A percentile compares a stretch with the other conserved stretches of the same genome.
These are phyloP conservation scores for Leptopterna dolabrata DNA, from an alignment of 2,888 invertebrate species.

Conservation along the genomic window DNA sequence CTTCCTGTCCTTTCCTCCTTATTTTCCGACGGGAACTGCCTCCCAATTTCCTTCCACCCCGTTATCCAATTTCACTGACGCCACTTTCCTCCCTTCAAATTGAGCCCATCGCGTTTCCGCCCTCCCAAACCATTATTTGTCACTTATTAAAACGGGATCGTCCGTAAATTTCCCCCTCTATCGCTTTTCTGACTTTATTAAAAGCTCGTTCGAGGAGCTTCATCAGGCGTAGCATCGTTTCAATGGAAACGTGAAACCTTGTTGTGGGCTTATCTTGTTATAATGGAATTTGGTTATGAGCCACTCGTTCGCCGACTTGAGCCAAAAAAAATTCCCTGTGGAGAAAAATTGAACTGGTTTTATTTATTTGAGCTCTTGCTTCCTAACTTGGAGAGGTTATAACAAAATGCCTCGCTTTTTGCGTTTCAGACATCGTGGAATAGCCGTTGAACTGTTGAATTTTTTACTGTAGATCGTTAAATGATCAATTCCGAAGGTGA, in stretches of 20 bases:
- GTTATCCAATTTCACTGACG: constrained; percentile 3
- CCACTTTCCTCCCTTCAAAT: background rate
- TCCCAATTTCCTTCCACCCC: background rate
- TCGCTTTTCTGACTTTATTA: background rate
- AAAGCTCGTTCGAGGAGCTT: background rate
- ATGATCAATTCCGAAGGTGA: too few relatives aligned
- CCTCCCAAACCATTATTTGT: background rate
- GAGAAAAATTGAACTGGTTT: too few relatives aligned
- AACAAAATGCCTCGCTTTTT: too few relatives aligned
- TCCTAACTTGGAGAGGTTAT: too few relatives aligned
- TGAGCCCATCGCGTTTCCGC: background rate
- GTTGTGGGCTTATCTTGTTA: background rate
- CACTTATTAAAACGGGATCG: background rate
- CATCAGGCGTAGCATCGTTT: background rate
- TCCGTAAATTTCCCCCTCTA: background rate
- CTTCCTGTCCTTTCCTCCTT: background rate
- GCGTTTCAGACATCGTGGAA: too few relatives aligned
- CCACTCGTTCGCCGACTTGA: too few relatives aligned
- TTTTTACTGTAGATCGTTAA: too few relatives aligned
- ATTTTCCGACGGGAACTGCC: background rate
- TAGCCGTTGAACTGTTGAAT: too few relatives aligned
- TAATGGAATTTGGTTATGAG: background rate
- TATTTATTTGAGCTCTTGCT: too few relatives aligned
- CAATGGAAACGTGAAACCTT: background rate
- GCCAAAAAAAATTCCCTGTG: too few relatives aligned